phyloP scores from a whole-genome alignment of 2,797 vertebrate genomes.

The Syncerus caffer region DNA sequence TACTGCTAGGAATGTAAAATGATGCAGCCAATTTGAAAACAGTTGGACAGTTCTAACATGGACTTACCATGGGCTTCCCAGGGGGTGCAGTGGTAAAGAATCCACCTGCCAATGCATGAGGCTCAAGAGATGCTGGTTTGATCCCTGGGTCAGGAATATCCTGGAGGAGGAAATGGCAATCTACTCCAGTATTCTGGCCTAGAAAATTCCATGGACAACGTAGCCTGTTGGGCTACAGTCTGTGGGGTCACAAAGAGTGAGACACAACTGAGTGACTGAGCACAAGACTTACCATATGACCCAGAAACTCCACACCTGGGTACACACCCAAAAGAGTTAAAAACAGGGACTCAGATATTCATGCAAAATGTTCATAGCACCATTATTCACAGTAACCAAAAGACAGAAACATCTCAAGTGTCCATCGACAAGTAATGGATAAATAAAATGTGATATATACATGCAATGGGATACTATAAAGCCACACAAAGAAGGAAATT shows the following conservation, averaged over 20 bases:
- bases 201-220: background rate
- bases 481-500: background rate
- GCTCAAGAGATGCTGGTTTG: background rate
- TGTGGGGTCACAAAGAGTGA: background rate
- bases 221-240: background rate
- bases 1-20: background rate
- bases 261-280: background rate
- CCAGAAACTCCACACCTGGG: background rate
- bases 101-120: background rate
- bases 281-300: background rate
- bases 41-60: background rate
- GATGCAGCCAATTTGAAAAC: background rate
- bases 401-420: background rate
- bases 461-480: background rate
- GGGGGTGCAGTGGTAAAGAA: background rate
- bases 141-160: background rate
- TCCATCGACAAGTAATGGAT: background rate
- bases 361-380: background rate
- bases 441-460: background rate
- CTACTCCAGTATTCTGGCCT: background rate
- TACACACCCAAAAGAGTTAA: background rate
- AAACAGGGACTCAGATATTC: background rate
- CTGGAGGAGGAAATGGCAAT: background rate
- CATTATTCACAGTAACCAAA: background rate
- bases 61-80: background rate